These are phyloP conservation scores for Chrysolina haemoptera DNA, from an alignment of 2,888 invertebrate genomes.

Conservation along the genomic window DNA sequence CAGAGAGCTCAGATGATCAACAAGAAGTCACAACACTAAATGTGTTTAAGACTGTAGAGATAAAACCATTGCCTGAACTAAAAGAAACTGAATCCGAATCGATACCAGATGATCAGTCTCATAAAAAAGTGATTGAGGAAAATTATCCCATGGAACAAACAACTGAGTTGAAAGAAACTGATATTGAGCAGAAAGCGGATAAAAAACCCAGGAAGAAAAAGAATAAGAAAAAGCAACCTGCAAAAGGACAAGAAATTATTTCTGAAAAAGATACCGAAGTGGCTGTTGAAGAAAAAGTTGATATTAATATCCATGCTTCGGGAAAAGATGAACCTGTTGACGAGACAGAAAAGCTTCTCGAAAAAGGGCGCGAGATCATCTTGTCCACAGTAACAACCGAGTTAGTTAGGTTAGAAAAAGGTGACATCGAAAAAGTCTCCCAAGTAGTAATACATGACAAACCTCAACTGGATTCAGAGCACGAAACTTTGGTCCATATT, in stretches of 20 bases:
- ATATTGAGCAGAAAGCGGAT: slow-evolving; percentile 1
- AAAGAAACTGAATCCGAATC: background rate
- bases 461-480: background rate
- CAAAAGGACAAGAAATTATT: background rate
- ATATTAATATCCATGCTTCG: background rate
- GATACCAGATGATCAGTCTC: background rate
- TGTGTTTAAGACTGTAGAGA: background rate
- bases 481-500: background rate
- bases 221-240: slow-evolving; percentile 12
- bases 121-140: background rate
- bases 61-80: background rate
- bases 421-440: background rate
- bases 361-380: background rate
- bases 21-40: background rate
- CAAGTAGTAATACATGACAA: background rate
- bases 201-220: slow-evolving; percentile 15
- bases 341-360: background rate
- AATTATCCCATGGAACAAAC: background rate
- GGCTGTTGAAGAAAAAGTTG: background rate
- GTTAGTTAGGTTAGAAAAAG: no score
- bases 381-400: no score
- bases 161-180: background rate
- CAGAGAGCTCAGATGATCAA: background rate
- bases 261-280: background rate
- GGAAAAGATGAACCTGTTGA: background rate